Evolutionary conservation across 2,113 vertebrate genomes (phyloP).

Genomic region (Myrmecobius fasciatus): DNA sequence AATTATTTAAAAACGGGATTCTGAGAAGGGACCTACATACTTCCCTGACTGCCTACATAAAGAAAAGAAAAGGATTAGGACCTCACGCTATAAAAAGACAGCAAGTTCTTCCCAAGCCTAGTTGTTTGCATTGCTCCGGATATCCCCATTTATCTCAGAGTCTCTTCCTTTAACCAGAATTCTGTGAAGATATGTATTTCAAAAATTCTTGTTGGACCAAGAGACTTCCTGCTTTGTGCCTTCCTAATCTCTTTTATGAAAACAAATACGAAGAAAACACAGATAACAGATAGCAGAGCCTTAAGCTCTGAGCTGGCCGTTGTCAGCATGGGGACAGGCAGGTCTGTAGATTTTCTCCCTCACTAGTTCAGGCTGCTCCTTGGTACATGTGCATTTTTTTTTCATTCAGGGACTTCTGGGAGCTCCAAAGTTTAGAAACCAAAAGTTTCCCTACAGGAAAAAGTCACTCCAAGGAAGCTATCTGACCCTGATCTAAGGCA

Average conservation of each 20-base stretch:
- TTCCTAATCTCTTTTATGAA: neutral
- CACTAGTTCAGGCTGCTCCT: neutral
- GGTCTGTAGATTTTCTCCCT: neutral
- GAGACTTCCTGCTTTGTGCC: conserved; percentile 17
- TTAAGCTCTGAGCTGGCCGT: neutral
- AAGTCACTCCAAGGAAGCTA: neutral
- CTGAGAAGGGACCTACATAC: neutral
- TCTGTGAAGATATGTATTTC: neutral
- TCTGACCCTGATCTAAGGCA: neutral
- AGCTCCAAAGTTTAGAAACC: neutral
- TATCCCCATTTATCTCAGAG: neutral
- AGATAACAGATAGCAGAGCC: neutral
- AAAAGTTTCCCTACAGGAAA: neutral
- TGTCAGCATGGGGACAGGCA: neutral
- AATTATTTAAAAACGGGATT: neutral
- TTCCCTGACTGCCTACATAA: too few species aligned
- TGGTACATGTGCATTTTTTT: neutral
- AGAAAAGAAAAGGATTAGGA: too few species aligned
- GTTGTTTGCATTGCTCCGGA: neutral
- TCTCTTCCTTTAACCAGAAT: neutral
- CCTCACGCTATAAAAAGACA: too few species aligned
- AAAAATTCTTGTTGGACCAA: neutral
- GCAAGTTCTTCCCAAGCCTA: neutral
- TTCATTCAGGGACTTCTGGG: neutral
- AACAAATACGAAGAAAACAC: conserved; percentile 1